phyloP scores from a whole-genome alignment of 2,888 invertebrate species.

The Argyra leucocephala region DNA sequence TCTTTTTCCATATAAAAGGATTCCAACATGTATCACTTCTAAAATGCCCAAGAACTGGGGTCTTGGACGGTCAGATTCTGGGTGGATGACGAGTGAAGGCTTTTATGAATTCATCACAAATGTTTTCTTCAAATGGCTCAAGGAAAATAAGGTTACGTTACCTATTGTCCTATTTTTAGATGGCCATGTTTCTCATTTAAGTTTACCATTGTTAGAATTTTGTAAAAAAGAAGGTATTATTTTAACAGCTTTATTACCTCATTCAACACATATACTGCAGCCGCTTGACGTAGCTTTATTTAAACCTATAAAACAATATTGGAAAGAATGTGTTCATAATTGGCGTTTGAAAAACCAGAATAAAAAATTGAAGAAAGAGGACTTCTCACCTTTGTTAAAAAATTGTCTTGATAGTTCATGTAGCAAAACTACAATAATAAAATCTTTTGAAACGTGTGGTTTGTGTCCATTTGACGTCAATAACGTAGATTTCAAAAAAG shows the following conservation, averaged over 20 bases:
- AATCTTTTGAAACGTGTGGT: no score
- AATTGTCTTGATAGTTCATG: no score
- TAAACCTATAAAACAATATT: not conserved
- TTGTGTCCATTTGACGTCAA: no score
- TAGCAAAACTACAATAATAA: no score
- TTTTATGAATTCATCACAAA: conserved; percentile 8
- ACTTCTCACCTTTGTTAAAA: not conserved
- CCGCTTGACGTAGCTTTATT: not conserved
- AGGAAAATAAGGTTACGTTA: not conserved
- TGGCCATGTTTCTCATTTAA: conserved; percentile 12
- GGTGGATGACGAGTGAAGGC: conserved; percentile 24
- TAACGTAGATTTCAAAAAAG: no score
- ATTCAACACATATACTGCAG: conserved; percentile 4
- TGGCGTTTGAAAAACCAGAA: not conserved
- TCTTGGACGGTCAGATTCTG: conserved; percentile 37
- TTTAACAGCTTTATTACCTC: not conserved
- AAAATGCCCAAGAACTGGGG: conserved; percentile 28
- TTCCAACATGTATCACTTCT: not conserved
- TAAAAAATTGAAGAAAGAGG: not conserved
- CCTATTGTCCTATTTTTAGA: conserved; percentile 35
- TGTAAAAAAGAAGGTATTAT: conserved; percentile 5
- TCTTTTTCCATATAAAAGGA: conserved; percentile 8
- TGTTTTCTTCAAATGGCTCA: conserved; percentile 27
- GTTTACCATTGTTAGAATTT: conserved; percentile 17
- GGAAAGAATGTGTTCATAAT: not conserved